phyloP scores from a whole-genome alignment of 2,888 invertebrate genomes.

The Stenurella melanura region DNA sequence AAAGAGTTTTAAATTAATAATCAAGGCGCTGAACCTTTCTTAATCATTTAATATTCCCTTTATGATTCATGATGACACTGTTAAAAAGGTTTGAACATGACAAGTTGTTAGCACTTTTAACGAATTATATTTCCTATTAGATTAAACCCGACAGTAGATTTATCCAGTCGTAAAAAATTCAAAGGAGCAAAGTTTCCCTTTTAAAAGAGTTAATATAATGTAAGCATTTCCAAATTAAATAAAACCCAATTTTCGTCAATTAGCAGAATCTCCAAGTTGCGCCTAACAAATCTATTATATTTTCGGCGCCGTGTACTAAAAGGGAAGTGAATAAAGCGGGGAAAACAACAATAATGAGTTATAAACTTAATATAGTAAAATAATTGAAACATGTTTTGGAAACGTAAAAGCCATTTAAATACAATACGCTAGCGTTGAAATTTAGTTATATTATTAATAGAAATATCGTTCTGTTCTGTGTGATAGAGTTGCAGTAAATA shows the following conservation, averaged over 20 bases:
- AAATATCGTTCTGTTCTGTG: constrained; percentile 17
- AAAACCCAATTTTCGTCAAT: constrained; percentile 31
- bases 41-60: constrained; percentile 3
- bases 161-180: constrained; percentile 16
- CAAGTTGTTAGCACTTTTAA: neutral
- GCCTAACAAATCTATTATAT: constrained; percentile 27
- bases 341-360: constrained; percentile 31
- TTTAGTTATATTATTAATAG: constrained; percentile 9
- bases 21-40: neutral
- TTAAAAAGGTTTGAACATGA: neutral
- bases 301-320: constrained; percentile 4
- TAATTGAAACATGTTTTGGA: constrained; percentile 29
- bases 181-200: constrained; percentile 28
- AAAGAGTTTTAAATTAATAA: neutral
- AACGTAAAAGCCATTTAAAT: constrained; percentile 22
- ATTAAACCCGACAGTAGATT: constrained; percentile 6
- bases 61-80: neutral
- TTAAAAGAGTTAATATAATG: constrained; percentile 32
- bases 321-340: neutral
- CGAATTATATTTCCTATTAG: constrained; percentile 3
- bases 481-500: neutral
- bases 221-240: constrained; percentile 22
- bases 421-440: constrained; percentile 21
- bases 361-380: constrained; percentile 34
- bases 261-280: constrained; percentile 22